Percentiles rank a stretch among this genome's conserved stretches.
phyloP scores from a whole-genome alignment of 2,113 vertebrate genomes.

The Actinemys pallida region DNA sequence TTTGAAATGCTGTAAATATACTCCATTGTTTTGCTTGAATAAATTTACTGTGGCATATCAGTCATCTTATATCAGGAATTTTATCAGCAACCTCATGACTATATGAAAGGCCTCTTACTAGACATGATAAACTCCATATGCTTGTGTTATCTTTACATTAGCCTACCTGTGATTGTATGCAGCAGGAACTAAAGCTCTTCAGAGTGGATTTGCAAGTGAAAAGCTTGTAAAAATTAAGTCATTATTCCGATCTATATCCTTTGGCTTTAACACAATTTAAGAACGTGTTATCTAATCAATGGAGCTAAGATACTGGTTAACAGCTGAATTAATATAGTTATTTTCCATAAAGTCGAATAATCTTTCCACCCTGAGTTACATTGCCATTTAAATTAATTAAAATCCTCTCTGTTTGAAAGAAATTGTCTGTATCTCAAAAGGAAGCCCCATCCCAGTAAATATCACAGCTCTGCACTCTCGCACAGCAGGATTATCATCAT shows the following conservation, averaged over 20 bases:
- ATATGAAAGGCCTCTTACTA: background rate
- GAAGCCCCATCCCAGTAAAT: background rate
- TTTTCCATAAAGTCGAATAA: background rate
- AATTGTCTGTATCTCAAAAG: background rate
- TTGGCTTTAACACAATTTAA: background rate
- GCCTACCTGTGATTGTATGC: background rate
- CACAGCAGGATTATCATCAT: background rate
- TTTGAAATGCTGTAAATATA: constrained; percentile 30
- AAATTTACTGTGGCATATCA: background rate
- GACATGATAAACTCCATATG: background rate
- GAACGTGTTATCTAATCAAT: background rate
- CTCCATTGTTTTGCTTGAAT: background rate
- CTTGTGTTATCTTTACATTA: background rate
- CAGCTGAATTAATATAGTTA: background rate
- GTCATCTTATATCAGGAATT: constrained; percentile 2
- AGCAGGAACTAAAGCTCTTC: constrained; percentile 12
- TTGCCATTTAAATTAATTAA: background rate
- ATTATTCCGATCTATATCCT: background rate
- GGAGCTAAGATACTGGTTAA: background rate
- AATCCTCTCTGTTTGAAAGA: background rate
- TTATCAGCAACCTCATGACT: background rate
- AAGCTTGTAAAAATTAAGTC: background rate
- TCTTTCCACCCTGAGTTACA: background rate
- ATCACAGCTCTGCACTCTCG: fast-evolving
- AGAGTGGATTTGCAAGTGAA: background rate